Evolutionary conservation across 2,113 vertebrate genomes (phyloP), one percentile per base, ranked within the genome.

Genomic region (Rhinoptilus africanus): DNA sequence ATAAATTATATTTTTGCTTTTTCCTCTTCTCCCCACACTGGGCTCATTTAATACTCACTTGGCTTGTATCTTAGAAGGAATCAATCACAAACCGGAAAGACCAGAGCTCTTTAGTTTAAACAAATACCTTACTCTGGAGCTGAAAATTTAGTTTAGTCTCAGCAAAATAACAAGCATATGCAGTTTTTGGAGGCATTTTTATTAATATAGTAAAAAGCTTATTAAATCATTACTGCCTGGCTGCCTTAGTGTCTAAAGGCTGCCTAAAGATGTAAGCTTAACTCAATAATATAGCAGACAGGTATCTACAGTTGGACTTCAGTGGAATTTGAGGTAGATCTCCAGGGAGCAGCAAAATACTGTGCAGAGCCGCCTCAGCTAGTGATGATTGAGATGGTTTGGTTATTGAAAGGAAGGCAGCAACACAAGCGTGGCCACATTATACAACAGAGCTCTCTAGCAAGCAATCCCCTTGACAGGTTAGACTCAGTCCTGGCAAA

Each of bases 21-120:
- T 85, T 39, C 84, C 81, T 88, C 69, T 89, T 68, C 35, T 91
- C 14, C 54, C 77, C 5, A 3, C 71, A 47, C 45, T 71, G 77
- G 86, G 39, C 71, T 92, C 71, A 59, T 94, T 96, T 96, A 97
- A 97, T 97, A 85, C 87, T 91, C 74, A 54, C 84, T 95, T 95
- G 87, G 89, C 89, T 91, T 87, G 67, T 66, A 63, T 89, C 73
- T 91, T 82, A 85, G 74, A 91, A 87, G 75, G 73, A 96, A 97
- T 85, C 54, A 95, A 94, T 95, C 93, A 85, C 66, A 92, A 92
- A 96, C 50, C 10, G 28, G 89, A 95, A 94, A 91, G 84, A 93
- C 83, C 77, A 51, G 69, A 92, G 57, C 72, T 88, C 89, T 94
- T 92, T 91, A 95, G 62, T 92, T 96, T 95, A 95, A 95, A 95